A percentile compares a stretch with the other conserved stretches of the same genome.
These are phyloP conservation scores for Oreotrochilus melanogaster DNA, from an alignment of 2,113 vertebrate genomes.

Conservation along the genomic window DNA sequence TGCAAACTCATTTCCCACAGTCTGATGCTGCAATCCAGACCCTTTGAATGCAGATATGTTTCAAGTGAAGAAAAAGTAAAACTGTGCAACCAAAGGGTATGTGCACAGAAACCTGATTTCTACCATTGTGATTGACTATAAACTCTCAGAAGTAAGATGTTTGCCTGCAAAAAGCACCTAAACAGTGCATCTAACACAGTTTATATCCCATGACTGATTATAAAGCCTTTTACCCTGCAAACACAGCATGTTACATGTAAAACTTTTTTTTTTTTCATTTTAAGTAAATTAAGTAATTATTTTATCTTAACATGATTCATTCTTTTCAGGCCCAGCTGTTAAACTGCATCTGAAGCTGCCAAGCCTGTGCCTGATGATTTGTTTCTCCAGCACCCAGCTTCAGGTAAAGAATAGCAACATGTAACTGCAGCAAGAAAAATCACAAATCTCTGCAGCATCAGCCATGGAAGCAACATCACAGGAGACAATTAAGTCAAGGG, in stretches of 20 bases:
- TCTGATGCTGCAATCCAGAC: neutral
- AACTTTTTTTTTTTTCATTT: slow-evolving; percentile 32
- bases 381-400: neutral
- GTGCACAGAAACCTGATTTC: slow-evolving; percentile 2
- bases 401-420: neutral
- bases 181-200: neutral
- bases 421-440: neutral
- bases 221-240: neutral
- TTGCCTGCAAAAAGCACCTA: slow-evolving; percentile 29
- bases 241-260: neutral
- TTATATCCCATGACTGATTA: slow-evolving; percentile 41
- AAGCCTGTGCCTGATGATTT: neutral
- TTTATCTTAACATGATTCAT: slow-evolving; percentile 42
- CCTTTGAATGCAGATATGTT: neutral
- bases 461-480: neutral
- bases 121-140: neutral
- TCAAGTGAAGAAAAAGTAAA: neutral
- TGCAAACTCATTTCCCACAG: neutral
- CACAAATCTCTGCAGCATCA: neutral
- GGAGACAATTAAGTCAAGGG: neutral
- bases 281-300: slow-evolving; percentile 48
- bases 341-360: neutral
- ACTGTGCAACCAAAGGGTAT: neutral
- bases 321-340: neutral
- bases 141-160: slow-evolving; percentile 29